phyloP scores from a whole-genome alignment of 2,797 vertebrate species.

The Craterocephalus amniculus region DNA sequence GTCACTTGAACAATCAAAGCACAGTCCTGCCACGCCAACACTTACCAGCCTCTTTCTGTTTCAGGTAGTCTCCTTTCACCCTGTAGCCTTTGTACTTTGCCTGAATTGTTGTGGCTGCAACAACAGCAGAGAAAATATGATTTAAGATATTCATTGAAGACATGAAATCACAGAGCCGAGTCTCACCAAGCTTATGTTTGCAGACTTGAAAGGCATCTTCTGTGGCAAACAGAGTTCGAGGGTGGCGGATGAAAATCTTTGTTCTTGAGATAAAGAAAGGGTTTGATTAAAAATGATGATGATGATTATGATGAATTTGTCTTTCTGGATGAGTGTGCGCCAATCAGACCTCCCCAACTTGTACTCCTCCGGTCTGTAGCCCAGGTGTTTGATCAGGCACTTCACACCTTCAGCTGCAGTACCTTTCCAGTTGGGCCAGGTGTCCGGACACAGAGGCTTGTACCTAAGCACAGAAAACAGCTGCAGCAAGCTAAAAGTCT shows the following conservation, averaged over 20 bases:
- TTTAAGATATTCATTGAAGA: background rate
- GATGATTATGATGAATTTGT: background rate
- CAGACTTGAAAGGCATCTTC: slow-evolving; percentile 95
- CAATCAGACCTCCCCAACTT: slow-evolving; percentile 89
- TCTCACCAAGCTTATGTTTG: slow-evolving; percentile 90
- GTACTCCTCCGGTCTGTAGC: slow-evolving; percentile 92
- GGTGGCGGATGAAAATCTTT: slow-evolving; percentile 97
- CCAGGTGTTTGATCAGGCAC: slow-evolving; percentile 88
- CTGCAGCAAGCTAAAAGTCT: background rate
- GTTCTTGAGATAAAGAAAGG: slow-evolving; percentile 80
- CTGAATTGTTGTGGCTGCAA: slow-evolving; percentile 91
- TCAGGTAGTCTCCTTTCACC: slow-evolving; percentile 84
- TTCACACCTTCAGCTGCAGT: slow-evolving; percentile 89
- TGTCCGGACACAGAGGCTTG: slow-evolving; percentile 93
- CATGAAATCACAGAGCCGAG: background rate
- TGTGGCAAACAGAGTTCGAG: slow-evolving; percentile 93
- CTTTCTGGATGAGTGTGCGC: background rate
- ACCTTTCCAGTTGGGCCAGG: slow-evolving; percentile 95
- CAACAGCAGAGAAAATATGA: too few relatives aligned
- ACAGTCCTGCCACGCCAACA: background rate
- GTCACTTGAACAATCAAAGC: background rate
- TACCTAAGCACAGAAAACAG: slow-evolving; percentile 82
- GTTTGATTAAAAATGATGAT: background rate
- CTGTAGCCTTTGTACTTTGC: slow-evolving; percentile 92
- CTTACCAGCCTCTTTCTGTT: slow-evolving; percentile 88